Base-by-base conservation (phyloP, 64 coral and sea anemone species). In the Pachyseris speciosa region DNA sequence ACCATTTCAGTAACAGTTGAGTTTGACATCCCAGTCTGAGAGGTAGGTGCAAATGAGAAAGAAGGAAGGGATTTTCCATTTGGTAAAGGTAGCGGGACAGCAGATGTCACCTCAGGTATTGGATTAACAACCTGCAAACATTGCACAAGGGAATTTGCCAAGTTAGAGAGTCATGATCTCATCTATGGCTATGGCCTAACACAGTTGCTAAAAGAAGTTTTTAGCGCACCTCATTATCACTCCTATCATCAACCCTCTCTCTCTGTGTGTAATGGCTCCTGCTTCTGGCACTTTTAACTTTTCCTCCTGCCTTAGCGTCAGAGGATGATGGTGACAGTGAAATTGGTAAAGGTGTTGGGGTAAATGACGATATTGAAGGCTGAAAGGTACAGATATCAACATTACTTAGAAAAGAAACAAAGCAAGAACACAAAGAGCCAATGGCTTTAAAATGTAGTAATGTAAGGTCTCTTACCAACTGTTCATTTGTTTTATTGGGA, bases 101-200 rank as follows among this genome's bases (percentile, higher is more conserved):
- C 90, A 75, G 67, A 36, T 83, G 34, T 74, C 34, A 96, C 85
- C 71, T 96, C 94, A 31, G 94, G 94, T 85, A 96, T 88, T 36
- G 94, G 94, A 83, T 96, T 96, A 6, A 96, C 85, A 47, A 78
- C 39, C 94, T 96, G 27, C 3, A 61, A 61, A 58, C 40, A 33
- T 2, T 29, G 9, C 3, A 26, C 10, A 1, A 25, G 52, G 15
- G 27, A 61, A 5, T 26, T 0, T 25, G 12, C 20, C 0, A 7
- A 55, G 51, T 55, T 55, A 17, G 16, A 55, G 9, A 55, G 20
- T 55, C 51, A 55, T 16, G 27, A 61, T 61, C 4, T 25, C 9
- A 61, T 0, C 40, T 5, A 55, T 27, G 58, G 58, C 9, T 25
- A 61, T 3, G 8, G 58, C 27, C 58, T 61, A 26, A 25, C n/a